These are phyloP conservation scores for Ochotona princeps DNA, from an alignment of 2,113 vertebrate genomes.

Conservation along the genomic window DNA sequence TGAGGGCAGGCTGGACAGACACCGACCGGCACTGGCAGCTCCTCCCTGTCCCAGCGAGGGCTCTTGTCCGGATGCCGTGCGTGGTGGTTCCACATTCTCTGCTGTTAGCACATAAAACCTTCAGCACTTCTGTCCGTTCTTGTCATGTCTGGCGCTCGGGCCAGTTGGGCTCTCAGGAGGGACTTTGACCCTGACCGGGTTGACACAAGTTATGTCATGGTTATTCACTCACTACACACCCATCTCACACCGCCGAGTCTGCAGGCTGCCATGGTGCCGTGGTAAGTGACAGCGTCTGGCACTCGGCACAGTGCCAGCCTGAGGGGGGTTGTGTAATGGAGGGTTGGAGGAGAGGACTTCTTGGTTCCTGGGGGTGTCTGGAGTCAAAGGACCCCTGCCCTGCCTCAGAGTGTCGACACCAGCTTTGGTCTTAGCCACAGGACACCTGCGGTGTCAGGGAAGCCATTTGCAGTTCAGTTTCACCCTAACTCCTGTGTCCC, in stretches of 20 bases:
- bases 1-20: background rate
- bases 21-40: background rate
- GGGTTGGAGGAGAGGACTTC: background rate
- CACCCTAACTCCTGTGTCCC: too few relatives aligned
- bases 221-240: background rate
- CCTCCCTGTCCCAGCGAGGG: background rate
- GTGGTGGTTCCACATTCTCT: background rate
- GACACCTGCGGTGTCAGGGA: too few relatives aligned
- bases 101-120: background rate
- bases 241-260: background rate
- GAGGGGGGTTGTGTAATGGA: background rate
- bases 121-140: background rate
- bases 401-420: background rate
- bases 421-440: too few relatives aligned
- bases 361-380: background rate
- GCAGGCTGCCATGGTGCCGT: background rate
- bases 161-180: background rate
- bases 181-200: background rate
- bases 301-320: background rate
- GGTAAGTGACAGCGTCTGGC: slow-evolving; percentile 34
- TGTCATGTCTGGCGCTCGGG: background rate
- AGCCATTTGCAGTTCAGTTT: too few relatives aligned
- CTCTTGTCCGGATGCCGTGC: too few relatives aligned
- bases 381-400: background rate
- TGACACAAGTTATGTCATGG: background rate